Base-by-base conservation (phyloP, 2,113 vertebrate genomes). In the Pterocles burchelli region DNA sequence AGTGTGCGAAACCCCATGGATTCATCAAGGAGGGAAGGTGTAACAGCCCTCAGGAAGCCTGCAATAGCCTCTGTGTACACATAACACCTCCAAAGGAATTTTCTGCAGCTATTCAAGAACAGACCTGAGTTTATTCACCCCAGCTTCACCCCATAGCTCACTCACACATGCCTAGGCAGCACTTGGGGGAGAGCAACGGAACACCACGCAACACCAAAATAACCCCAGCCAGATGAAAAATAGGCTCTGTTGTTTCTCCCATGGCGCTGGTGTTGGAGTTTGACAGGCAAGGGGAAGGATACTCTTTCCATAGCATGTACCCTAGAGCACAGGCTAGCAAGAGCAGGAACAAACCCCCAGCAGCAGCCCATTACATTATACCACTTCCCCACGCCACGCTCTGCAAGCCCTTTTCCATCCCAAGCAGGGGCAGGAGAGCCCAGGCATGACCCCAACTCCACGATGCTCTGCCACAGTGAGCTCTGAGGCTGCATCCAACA, bases 71-170 rank as follows among this genome's bases (percentile, higher is more conserved):
- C 92, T 74, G 83, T 75, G 70, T 94, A 96, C 93, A 95, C 86
- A 87, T 89, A 92, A 96, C 96, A 96, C 96, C 96, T 97, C 93
- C 58, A 76, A 33, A 94, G 76, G 93, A 96, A 94, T 96, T 90
- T 90, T 96, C 79, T 88, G 49, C 96, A 85, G 90, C 66, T 80
- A 84, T 74, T 94, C 88, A 72, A 86, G 65, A 97, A 89, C 92
- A 95, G 88, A 92, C 41, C 26, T 4, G 0, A n/a, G 83, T 90
- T 76, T 93, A 89, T 88, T 96, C 70, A 94, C 85, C 88, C 83
- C 13, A 0, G 33, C 61, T 94, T 94, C 93, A 97, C 92, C 95
- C 95, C 88, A 74, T 77, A 41, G 88, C 75, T 93, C 73, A 92
- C 61, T 95, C 82, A 3, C 83, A 95, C 43, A 61, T 71, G 68